A percentile compares a stretch with the other conserved stretches of the same genome.
Evolutionary conservation across 2,113 vertebrate genomes (phyloP).

Genomic region (Puffinus mauretanicus): DNA sequence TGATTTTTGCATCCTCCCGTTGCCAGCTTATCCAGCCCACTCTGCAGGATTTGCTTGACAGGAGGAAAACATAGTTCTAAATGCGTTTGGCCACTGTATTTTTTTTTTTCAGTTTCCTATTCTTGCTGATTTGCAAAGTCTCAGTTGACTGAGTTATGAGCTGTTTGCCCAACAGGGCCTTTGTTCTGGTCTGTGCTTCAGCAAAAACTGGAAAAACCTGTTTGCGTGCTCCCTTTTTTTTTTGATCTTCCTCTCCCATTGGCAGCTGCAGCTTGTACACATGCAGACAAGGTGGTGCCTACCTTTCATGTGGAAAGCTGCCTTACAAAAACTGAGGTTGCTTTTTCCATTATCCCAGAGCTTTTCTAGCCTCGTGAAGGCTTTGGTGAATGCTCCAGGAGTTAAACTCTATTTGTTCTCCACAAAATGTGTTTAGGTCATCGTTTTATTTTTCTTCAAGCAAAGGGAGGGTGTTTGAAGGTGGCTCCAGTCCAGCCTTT

Average conservation of each 20-base stretch:
- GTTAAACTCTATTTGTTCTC: background rate
- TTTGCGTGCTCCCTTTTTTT: background rate
- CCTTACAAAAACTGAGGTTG: background rate
- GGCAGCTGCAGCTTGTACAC: background rate
- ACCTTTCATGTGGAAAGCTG: conserved; percentile 22
- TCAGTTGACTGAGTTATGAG: background rate
- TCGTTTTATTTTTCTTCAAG: background rate
- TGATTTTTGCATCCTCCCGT: background rate
- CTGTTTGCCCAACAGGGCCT: conserved; percentile 6
- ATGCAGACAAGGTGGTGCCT: conserved; percentile 36
- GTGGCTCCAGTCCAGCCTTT: background rate
- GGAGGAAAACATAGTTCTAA: background rate
- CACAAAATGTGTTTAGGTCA: background rate
- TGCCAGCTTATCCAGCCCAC: background rate
- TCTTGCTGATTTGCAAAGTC: background rate
- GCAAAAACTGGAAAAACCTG: conserved; percentile 62
- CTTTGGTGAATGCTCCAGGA: background rate
- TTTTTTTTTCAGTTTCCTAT: background rate
- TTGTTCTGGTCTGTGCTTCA: conserved; percentile 44
- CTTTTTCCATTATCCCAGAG: background rate
- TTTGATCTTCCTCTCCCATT: conserved; percentile 18
- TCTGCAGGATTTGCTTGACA: background rate
- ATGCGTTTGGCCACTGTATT: background rate
- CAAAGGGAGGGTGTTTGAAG: background rate
- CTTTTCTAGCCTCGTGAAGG: background rate